Evolutionary conservation across 1,140 invertebrate genomes (phyloP).

Genomic region (Drosophila chauvacae): DNA sequence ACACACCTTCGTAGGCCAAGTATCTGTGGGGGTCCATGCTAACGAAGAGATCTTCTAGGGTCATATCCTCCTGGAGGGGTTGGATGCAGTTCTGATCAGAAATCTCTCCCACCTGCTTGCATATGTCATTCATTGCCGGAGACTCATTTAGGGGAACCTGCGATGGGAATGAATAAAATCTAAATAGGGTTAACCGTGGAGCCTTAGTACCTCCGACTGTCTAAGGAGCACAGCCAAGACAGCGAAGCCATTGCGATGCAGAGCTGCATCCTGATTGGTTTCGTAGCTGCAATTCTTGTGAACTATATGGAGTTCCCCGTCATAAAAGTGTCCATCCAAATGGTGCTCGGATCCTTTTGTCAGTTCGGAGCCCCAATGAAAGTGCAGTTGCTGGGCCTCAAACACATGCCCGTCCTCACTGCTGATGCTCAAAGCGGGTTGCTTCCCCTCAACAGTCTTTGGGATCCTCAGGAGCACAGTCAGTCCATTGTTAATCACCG

Average conservation of each 20-base stretch:
- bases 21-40: conserved; percentile 40
- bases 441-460: conserved; percentile 20
- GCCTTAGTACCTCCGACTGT: conserved; percentile 85
- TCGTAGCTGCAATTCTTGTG: conserved; percentile 91
- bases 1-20: conserved; percentile 45
- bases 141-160: conserved; percentile 14
- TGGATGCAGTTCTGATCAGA: background rate
- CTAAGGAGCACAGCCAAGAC: conserved; percentile 93
- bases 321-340: conserved; percentile 86
- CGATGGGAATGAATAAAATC: too few species aligned
- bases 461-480: conserved; percentile 58
- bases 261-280: conserved; percentile 87
- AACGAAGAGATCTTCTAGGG: conserved; percentile 40
- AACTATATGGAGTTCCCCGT: conserved; percentile 94
- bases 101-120: conserved; percentile 27
- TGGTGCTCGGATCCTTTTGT: conserved; percentile 85
- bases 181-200: background rate
- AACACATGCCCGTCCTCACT: conserved; percentile 68
- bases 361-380: conserved; percentile 86
- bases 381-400: conserved; percentile 85
- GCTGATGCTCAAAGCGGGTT: conserved; percentile 41
- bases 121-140: conserved; percentile 26
- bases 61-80: conserved; percentile 15
- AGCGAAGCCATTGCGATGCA: conserved; percentile 89
- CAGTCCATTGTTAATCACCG: conserved; percentile 59